Conservation (phyloP, 2,113 vertebrate genomes). For the Cheilinus undulatus region DNA sequence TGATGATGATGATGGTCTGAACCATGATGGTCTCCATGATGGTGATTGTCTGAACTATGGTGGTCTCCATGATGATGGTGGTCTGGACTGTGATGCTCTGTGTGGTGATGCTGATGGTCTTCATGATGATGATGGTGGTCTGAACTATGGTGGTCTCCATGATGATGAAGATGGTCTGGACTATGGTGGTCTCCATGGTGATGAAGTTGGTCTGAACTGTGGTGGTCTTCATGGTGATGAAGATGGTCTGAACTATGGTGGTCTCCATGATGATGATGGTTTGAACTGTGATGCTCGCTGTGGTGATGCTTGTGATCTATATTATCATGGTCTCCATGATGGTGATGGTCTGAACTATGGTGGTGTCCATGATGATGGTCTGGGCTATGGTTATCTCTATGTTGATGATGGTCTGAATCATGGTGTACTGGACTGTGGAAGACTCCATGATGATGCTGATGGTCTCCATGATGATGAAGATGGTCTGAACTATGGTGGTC, state of each 20-base stretch:
- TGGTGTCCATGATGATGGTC: neutral
- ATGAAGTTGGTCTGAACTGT: neutral
- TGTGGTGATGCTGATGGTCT: neutral
- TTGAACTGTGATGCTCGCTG: neutral
- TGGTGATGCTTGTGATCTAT: conserved; percentile 12
- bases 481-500: too few relatives aligned
- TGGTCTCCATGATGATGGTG: conserved; percentile 20
- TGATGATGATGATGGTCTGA: neutral
- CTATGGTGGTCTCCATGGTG: neutral
- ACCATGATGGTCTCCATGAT: neutral
- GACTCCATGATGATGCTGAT: conserved; percentile 14
- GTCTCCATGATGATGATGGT: conserved; percentile 12
- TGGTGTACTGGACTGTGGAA: neutral
- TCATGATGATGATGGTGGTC: conserved; percentile 1
- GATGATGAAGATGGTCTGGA: too few relatives aligned
- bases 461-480: conserved; percentile 1
- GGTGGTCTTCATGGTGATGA: neutral
- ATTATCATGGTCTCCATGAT: conserved; percentile 12
- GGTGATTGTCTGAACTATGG: conserved; percentile 5
- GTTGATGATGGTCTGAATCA: neutral
- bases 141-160: neutral
- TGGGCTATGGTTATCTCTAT: neutral
- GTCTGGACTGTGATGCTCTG: neutral
- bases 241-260: neutral
- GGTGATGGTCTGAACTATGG: conserved; percentile 1